Evolutionary conservation across 2,888 invertebrate species (phyloP), one percentile per base, ranked within the genome.

Genomic region (Amorpha juglandis): DNA sequence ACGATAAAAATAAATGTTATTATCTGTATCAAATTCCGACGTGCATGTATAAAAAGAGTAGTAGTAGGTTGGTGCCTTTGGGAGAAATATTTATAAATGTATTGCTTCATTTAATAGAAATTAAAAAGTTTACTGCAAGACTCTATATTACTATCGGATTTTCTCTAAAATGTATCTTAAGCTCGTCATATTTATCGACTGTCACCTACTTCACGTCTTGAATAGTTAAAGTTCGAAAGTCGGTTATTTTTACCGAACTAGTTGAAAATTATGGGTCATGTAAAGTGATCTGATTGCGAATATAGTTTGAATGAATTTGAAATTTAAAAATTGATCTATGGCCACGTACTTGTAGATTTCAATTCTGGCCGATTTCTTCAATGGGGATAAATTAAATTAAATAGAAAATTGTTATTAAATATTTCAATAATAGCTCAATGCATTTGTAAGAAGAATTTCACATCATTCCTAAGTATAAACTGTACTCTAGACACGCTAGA

Each of bases 401-500:
- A 27, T 3, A 27, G 27, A 27, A 27, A 27, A 27, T 3, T 4
- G 27, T 1, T 27, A 27, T 27, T 16, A 38, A 58, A n/a, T 38
- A 9, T 16, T 35, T 35, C 11, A 58, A 42, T n/a, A n/a, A n/a
- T 58, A 38, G 55, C 42, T 42, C 12, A 19, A 38, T 42, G 42
- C 58, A 42, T 58, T 58, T 58, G 42, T 58, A 58, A 11, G 16
- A 21, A 38, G 11, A 33, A 52, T 16, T 8, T 58, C 19, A 11
- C 19, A 42, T 19, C 58, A 58, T 58, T 58, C 58, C 58, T 19
- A 50, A 50, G 6, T 8, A 42, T 58, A 58, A 52, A 33, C 9
- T 38, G 9, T 58, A 42, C 38, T 19, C 8, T 58, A 58, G 19
- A 58, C 16, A 58, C 42, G 38, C 58, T 58, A 58, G 58, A 16